phyloP scores from a whole-genome alignment of 2,113 vertebrate genomes.

The Trochalopteron elliotii region DNA sequence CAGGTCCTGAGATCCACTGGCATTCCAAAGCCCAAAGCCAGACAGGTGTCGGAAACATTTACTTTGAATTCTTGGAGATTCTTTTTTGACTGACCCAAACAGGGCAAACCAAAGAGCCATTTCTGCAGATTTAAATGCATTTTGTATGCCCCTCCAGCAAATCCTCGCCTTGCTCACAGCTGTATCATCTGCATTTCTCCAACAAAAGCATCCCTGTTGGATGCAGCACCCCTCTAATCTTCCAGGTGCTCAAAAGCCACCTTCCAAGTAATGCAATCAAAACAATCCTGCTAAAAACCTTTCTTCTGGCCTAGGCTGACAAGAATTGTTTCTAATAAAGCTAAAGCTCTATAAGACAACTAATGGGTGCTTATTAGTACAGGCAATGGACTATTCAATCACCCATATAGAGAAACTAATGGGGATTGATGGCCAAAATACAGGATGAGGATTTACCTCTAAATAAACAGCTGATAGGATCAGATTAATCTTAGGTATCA shows the following conservation, averaged over 20 bases:
- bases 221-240: neutral
- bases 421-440: slow-evolving; percentile 46
- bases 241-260: neutral
- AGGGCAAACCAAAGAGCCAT: neutral
- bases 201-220: neutral
- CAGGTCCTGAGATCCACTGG: neutral
- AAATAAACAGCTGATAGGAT: slow-evolving; percentile 24
- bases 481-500: neutral
- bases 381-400: slow-evolving; percentile 55
- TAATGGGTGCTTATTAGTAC: slow-evolving; percentile 50
- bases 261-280: slow-evolving; percentile 42
- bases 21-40: neutral
- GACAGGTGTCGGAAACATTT: fast-evolving
- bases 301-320: slow-evolving; percentile 11
- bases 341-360: slow-evolving; percentile 35
- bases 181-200: neutral
- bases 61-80: neutral
- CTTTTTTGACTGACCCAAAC: neutral
- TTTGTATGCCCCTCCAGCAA: neutral
- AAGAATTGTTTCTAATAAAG: slow-evolving; percentile 53
- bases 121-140: neutral
- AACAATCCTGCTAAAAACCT: slow-evolving; percentile 42
- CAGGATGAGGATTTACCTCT: neutral
- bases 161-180: neutral
- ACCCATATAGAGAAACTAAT: slow-evolving; percentile 47